Evolutionary conservation across 1,140 invertebrate species (phyloP), one percentile per base, ranked within the genome.

Genomic region (Popillia japonica): DNA sequence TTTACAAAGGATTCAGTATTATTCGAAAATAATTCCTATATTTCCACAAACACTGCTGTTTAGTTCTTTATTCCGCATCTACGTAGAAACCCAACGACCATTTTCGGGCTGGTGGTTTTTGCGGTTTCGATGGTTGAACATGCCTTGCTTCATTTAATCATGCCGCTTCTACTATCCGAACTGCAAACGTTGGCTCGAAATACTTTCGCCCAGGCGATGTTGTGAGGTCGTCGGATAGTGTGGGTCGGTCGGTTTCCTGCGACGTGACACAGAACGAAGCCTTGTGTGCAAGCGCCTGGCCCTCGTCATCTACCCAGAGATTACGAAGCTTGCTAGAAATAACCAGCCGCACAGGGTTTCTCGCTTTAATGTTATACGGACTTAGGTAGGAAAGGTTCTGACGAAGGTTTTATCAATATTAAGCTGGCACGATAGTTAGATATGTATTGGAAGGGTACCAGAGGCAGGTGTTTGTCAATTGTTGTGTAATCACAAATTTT

Each of bases 321-420:
- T 55, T 55, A 55, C 48, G 48, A 55, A 55, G 48, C 48, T 55
- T 55, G 6, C 48, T 17, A 55, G 48, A 55, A 55, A 55, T 55
- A 55, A n/a, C 48, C 17, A 48, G 27, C 27, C 27, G 17, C 48
- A n/a, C 44, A 55, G 48, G 14, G 48, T 55, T 55, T 55, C 48
- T 17, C 48, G 17, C 17, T 55, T 55, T 17, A 17, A 55, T 55
- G 48, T 55, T 55, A n/a, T 55, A 34, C 27, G 27, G 4, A 4
- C 27, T 34, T 1, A 55, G 48, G 48, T 55, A 55, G 48, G 6
- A 55, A n/a, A 55, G 48, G 48, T 17, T n/a, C n/a, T 55, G 48
- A n/a, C 48, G 14, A 17, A 55, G 48, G 48, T 55, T 55, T 55
- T 55, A 55, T 55, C 48, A 55, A 55, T 55, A 55, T 17, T 14